Evolutionary conservation across 2,113 vertebrate species (phyloP).

Genomic region (Actenoides hombroni): DNA sequence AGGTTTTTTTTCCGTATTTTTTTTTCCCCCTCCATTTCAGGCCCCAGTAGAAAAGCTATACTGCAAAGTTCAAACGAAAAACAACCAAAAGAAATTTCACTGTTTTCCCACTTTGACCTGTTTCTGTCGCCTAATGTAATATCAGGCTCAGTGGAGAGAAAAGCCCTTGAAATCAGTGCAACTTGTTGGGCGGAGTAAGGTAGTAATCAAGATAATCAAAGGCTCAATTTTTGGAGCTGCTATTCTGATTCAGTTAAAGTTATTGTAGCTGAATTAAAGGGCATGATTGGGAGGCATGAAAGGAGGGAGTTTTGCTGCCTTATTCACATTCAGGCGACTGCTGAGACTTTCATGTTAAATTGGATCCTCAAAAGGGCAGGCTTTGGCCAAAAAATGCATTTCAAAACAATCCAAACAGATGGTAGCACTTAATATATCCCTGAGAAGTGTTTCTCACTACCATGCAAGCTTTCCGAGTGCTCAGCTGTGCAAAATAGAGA

Average conservation of each 20-base stretch:
- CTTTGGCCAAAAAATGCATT: slow-evolving; percentile 52
- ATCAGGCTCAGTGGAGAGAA: neutral
- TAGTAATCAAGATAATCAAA: neutral
- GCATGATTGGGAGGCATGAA: slow-evolving; percentile 13
- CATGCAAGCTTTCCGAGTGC: neutral
- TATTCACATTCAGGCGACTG: slow-evolving; percentile 2
- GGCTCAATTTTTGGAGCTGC: neutral
- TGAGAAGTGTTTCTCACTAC: slow-evolving; percentile 29
- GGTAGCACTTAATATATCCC: slow-evolving; percentile 58
- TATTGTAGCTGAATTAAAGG: slow-evolving; percentile 11
- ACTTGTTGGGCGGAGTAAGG: neutral
- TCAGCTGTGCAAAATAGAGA: neutral
- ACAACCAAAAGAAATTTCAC: neutral
- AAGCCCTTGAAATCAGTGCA: neutral
- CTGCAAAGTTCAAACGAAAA: neutral
- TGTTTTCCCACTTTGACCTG: neutral
- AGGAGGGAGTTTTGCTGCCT: neutral
- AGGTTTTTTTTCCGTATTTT: neutral
- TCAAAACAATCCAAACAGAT: slow-evolving; percentile 63
- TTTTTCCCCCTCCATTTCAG: neutral
- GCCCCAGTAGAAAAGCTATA: neutral
- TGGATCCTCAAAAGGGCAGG: slow-evolving; percentile 49
- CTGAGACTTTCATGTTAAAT: slow-evolving; percentile 46
- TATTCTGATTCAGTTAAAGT: neutral
- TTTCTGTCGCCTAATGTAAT: neutral